phyloP scores from a whole-genome alignment of 2,888 invertebrate species.

The Corbicula japonica region DNA sequence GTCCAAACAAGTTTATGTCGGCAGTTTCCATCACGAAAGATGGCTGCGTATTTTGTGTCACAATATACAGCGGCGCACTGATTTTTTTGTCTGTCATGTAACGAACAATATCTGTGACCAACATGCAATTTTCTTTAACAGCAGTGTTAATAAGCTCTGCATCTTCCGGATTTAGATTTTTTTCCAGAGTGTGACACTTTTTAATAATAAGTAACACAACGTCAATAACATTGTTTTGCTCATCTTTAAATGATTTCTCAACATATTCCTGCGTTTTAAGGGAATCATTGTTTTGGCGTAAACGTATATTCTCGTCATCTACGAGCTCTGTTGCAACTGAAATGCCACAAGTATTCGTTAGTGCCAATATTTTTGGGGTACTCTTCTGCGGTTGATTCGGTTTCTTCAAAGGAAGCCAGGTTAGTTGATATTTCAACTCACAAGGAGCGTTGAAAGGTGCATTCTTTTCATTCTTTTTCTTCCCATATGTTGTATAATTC shows the following conservation, averaged over 20 bases:
- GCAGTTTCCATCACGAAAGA: background rate
- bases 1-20: constrained; percentile 10
- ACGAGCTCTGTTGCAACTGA: background rate
- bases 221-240: background rate
- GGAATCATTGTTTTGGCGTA: background rate
- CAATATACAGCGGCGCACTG: background rate
- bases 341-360: too few species aligned
- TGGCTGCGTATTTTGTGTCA: constrained; percentile 27
- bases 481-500: constrained; percentile 31
- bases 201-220: background rate
- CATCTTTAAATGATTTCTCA: background rate
- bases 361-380: background rate
- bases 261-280: background rate
- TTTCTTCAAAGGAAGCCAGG: constrained; percentile 11
- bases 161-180: background rate
- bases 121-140: constrained; percentile 10
- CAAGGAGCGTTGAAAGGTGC: constrained; percentile 16
- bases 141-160: background rate
- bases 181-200: background rate
- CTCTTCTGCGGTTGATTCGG: background rate
- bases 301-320: background rate
- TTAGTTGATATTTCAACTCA: constrained; percentile 18
- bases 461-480: constrained; percentile 11
- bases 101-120: background rate
- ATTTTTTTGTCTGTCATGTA: background rate